These are phyloP conservation scores for Lasius fuliginosus DNA, from an alignment of 2,888 invertebrate genomes.

Conservation along the genomic window DNA sequence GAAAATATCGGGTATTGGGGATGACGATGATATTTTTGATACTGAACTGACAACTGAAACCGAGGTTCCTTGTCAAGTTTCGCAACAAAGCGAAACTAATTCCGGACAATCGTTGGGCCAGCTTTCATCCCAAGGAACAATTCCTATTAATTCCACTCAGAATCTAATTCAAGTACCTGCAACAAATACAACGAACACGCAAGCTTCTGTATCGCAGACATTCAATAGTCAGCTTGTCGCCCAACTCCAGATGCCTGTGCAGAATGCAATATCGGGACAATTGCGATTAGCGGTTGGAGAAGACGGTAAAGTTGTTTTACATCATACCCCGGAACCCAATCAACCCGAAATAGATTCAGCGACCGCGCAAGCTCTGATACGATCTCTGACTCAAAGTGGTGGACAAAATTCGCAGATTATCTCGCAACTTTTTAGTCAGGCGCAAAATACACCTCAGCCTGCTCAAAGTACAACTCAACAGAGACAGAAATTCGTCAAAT, in stretches of 20 bases:
- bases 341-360: constrained; percentile 85
- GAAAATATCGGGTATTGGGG: constrained; percentile 91
- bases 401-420: constrained; percentile 85
- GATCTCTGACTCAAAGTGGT: constrained; percentile 83
- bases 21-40: constrained; percentile 89
- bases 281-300: constrained; percentile 90
- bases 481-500: constrained; percentile 79
- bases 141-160: constrained; percentile 71
- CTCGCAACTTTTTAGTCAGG: constrained; percentile 83
- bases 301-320: constrained; percentile 90
- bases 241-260: constrained; percentile 87
- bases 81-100: constrained; percentile 73
- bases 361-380: constrained; percentile 84
- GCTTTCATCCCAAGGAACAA: constrained; percentile 67
- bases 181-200: constrained; percentile 80
- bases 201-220: constrained; percentile 73
- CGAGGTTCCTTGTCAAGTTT: constrained; percentile 74
- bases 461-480: constrained; percentile 66
- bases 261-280: constrained; percentile 87
- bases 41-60: constrained; percentile 81
- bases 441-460: constrained; percentile 77
- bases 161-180: constrained; percentile 80
- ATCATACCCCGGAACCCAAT: constrained; percentile 88
- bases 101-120: constrained; percentile 74
- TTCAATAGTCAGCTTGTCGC: constrained; percentile 85